Base-by-base conservation (phyloP, 2,797 vertebrate species). In the Mastacembelus armatus region DNA sequence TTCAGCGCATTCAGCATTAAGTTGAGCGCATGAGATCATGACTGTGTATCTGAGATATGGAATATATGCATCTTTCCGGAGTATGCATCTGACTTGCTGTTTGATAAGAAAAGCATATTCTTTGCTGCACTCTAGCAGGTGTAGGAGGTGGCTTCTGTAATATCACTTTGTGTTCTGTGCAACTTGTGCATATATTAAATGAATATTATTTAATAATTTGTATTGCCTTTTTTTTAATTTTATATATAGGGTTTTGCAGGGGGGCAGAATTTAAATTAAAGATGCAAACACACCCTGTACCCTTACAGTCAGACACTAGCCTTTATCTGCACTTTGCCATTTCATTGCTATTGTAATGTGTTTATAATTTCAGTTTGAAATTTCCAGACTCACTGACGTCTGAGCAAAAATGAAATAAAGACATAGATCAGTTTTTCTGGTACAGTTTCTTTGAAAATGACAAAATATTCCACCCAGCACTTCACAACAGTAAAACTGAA, bases 401-500 rank as follows among this genome's bases (percentile, higher is more conserved):
- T 85, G 64, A 78, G 49, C 71, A 54, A 84, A 11, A 86, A 66
- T 74, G 59, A 88, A 83, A 86, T 75, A 26, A 26, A 54, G 68
- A 49, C 47, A 36, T 74, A 39, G 29, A 73, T 47, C 24, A 22
- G 54, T 71, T 79, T 47, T 67, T 48, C 45, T 76, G 69, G 12
- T 16, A 22, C 76, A 56, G 70, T 66, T 88, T 84, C 80, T 89
- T 77, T 81, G 77, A 88, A 91, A 87, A 74, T 76, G 67, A 79
- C 54, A 71, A 77, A 80, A 76, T 78, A 85, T 92, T 92, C 91
- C 90, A 87, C 54, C 38, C 21, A 77, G 16, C 14, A 45, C 45
- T 59, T 64, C 18, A 26, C 9, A 74, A 77, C 60, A 90, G 75
- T 89, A 90, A 91, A 70, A 91, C 62, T 88, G 89, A 91, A 90